A percentile compares a stretch with the other conserved stretches of the same genome.
These are phyloP conservation scores for Palythoa grandiflora DNA, from an alignment of 92 coral and sea anemone genomes.

Conservation along the genomic window DNA sequence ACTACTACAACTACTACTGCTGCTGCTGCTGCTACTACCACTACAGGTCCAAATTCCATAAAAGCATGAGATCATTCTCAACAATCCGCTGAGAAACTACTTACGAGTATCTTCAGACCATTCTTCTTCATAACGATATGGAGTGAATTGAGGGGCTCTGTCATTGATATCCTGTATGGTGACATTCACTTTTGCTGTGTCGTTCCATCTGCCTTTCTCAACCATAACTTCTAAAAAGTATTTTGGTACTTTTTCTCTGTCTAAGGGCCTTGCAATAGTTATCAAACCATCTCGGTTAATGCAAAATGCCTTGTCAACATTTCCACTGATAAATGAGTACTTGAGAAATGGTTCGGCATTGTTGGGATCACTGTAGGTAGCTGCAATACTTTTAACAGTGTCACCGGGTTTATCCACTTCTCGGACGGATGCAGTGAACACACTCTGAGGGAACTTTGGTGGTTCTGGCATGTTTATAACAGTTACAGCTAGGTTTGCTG, in stretches of 20 bases:
- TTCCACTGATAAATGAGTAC: constrained; percentile 76
- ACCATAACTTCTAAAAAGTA: constrained; percentile 77
- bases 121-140: constrained; percentile 54
- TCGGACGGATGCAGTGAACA: constrained; percentile 30
- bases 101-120: constrained; percentile 66
- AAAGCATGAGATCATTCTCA: too few species aligned
- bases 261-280: constrained; percentile 85
- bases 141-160: constrained; percentile 74
- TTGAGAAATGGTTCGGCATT: constrained; percentile 48
- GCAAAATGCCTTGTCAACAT: constrained; percentile 81
- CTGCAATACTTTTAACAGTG: constrained; percentile 17
- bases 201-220: constrained; percentile 60
- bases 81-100: neutral
- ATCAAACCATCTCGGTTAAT: constrained; percentile 76
- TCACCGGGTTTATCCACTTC: constrained; percentile 64
- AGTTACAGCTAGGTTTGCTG: constrained; percentile 29
- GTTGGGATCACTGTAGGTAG: constrained; percentile 50
- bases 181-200: constrained; percentile 63
- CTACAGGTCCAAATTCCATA: too few species aligned
- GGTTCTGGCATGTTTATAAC: constrained; percentile 54
- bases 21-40: too few species aligned
- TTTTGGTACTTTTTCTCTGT: constrained; percentile 80
- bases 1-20: too few species aligned
- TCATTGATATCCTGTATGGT: constrained; percentile 75
- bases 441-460: constrained; percentile 41